phyloP scores from a whole-genome alignment of 2,113 vertebrate species.

The Girardinichthys multiradiatus region DNA sequence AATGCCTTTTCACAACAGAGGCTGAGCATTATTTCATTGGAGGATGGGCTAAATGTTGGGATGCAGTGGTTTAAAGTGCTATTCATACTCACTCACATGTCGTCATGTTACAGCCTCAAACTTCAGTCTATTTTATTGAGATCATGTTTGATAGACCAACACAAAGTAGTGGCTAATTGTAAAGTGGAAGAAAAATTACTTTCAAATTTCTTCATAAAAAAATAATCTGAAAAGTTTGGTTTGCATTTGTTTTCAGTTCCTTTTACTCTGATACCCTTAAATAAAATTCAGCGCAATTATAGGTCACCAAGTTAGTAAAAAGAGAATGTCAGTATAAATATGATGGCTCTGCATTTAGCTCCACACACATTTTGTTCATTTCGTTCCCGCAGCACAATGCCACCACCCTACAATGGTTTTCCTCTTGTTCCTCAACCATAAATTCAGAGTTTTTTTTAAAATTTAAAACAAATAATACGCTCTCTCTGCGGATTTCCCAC shows the following conservation, averaged over 20 bases:
- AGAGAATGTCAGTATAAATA: background rate
- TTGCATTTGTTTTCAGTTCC: too few relatives aligned
- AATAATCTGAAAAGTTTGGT: too few relatives aligned
- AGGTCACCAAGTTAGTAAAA: background rate
- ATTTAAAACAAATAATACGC: background rate
- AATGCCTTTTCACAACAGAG: constrained; percentile 13
- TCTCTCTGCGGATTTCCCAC: background rate
- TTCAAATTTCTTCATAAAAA: too few relatives aligned
- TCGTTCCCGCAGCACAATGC: too few relatives aligned
- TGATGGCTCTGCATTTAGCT: background rate
- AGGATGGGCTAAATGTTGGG: background rate
- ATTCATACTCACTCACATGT: background rate
- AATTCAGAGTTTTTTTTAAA: background rate
- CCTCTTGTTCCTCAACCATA: background rate
- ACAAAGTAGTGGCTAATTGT: too few relatives aligned
- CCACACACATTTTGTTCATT: too few relatives aligned
- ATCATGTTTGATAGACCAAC: background rate
- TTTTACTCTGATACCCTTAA: background rate
- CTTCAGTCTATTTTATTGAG: background rate
- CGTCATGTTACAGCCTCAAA: background rate
- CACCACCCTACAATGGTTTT: background rate
- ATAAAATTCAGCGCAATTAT: background rate
- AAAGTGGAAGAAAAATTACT: too few relatives aligned
- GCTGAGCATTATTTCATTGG: background rate
- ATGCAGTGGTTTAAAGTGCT: background rate